These are phyloP conservation scores for Drosophila simulans DNA, from an alignment of 1,140 invertebrate genomes.

Conservation along the genomic window DNA sequence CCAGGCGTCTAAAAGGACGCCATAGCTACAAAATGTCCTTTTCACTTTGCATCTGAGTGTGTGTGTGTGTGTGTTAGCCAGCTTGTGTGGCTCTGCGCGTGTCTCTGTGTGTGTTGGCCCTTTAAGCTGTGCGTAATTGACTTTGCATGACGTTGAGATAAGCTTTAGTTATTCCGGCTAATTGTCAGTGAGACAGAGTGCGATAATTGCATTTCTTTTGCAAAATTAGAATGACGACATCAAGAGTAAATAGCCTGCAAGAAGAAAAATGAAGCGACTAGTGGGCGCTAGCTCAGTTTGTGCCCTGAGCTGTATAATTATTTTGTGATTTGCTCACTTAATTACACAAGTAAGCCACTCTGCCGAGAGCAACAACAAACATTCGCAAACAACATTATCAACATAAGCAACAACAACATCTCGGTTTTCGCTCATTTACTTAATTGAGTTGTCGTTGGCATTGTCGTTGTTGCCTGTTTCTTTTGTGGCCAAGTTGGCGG, in stretches of 20 bases:
- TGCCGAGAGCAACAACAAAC: slow-evolving; percentile 29
- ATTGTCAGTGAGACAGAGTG: slow-evolving; percentile 25
- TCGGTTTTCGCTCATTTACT: slow-evolving; percentile 68
- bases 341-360: slow-evolving; percentile 51
- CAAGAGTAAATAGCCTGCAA: background rate
- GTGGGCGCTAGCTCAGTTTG: background rate
- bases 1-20: slow-evolving; percentile 3
- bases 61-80: slow-evolving; percentile 6
- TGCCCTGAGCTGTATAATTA: slow-evolving; percentile 20
- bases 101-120: slow-evolving; percentile 18
- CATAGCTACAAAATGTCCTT: slow-evolving; percentile 43
- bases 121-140: slow-evolving; percentile 65
- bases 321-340: slow-evolving; percentile 41
- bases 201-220: slow-evolving; percentile 41
- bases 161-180: slow-evolving; percentile 36
- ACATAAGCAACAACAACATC: slow-evolving; percentile 42
- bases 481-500: slow-evolving; percentile 52
- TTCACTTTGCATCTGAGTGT: background rate
- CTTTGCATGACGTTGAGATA: slow-evolving; percentile 53
- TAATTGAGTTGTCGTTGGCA: slow-evolving; percentile 69
- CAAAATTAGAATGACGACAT: slow-evolving; percentile 14
- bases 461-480: slow-evolving; percentile 48
- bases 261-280: slow-evolving; percentile 4
- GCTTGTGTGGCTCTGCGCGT: background rate
- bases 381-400: slow-evolving; percentile 11